Conservation (phyloP, 2,113 vertebrate species). For the Myxocyprinus asiaticus region DNA sequence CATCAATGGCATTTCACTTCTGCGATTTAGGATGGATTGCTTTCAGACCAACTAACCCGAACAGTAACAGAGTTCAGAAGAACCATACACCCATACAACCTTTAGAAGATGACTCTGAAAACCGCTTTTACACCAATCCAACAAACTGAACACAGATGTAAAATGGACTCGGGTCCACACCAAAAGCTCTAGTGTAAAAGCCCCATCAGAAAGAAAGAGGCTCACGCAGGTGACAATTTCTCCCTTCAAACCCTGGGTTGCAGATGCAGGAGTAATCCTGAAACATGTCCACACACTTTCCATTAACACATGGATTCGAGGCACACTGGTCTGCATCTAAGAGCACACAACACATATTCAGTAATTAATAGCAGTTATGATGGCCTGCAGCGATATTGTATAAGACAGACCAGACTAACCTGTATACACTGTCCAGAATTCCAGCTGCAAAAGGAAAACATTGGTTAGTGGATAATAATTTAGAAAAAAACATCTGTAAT, state of each 20-base stretch:
- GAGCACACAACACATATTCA: conserved; percentile 35
- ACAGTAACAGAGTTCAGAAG: no score
- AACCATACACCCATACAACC: no score
- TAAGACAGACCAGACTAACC: conserved; percentile 75
- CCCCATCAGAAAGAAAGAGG: background rate
- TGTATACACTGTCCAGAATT: conserved; percentile 87
- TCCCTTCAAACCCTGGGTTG: conserved; percentile 83
- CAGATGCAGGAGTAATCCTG: conserved; percentile 83
- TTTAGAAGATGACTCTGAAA: no score
- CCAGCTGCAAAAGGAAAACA: conserved; percentile 69
- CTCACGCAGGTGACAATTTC: conserved; percentile 81
- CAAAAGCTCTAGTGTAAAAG: no score
- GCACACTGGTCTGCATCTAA: conserved; percentile 91
- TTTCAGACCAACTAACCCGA: no score
- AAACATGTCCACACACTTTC: conserved; percentile 81
- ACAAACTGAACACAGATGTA: no score
- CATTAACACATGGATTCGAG: conserved; percentile 76
- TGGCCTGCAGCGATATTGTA: background rate
- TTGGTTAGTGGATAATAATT: background rate
- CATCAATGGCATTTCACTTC: no score
- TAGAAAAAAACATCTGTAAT: background rate
- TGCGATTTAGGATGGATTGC: no score
- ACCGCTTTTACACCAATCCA: no score
- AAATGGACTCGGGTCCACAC: no score
- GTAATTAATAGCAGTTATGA: background rate